phyloP scores from a whole-genome alignment of 2,797 vertebrate genomes.

The Podarcis siculus region DNA sequence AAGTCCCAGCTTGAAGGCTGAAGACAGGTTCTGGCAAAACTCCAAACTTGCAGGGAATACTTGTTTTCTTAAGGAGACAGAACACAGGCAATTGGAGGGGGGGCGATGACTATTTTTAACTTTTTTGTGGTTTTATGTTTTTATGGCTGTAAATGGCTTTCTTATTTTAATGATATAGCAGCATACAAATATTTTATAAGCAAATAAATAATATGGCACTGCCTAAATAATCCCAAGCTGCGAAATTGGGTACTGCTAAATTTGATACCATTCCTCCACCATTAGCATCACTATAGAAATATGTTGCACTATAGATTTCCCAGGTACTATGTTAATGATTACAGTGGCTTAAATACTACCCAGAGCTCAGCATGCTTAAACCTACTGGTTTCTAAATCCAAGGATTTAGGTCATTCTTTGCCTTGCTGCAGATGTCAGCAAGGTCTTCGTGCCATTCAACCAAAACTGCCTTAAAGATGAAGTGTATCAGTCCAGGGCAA shows the following conservation, averaged over 20 bases:
- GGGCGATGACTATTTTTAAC: too few relatives aligned
- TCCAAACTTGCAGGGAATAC: not conserved
- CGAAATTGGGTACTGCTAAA: constrained; percentile 53
- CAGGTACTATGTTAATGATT: constrained; percentile 62
- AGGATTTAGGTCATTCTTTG: constrained; percentile 36
- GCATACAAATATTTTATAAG: too few relatives aligned
- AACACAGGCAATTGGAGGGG: not conserved
- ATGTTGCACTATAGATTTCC: constrained; percentile 65
- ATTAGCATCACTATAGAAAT: constrained; percentile 66
- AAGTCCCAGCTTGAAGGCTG: not conserved
- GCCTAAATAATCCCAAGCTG: constrained; percentile 32
- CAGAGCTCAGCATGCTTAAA: not conserved
- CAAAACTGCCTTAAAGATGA: constrained; percentile 69
- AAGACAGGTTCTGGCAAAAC: not conserved
- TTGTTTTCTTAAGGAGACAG: not conserved
- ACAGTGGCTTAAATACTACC: too few relatives aligned
- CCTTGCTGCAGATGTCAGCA: constrained; percentile 63
- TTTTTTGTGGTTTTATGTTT: too few relatives aligned
- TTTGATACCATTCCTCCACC: constrained; percentile 67
- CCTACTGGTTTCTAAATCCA: not conserved
- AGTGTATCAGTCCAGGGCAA: constrained; percentile 63
- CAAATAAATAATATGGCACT: constrained; percentile 50
- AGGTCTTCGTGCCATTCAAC: constrained; percentile 68
- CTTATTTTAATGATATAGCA: too few relatives aligned
- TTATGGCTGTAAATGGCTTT: too few relatives aligned